Conservation (phyloP, 2,113 vertebrate species). For the Empidonax traillii region DNA sequence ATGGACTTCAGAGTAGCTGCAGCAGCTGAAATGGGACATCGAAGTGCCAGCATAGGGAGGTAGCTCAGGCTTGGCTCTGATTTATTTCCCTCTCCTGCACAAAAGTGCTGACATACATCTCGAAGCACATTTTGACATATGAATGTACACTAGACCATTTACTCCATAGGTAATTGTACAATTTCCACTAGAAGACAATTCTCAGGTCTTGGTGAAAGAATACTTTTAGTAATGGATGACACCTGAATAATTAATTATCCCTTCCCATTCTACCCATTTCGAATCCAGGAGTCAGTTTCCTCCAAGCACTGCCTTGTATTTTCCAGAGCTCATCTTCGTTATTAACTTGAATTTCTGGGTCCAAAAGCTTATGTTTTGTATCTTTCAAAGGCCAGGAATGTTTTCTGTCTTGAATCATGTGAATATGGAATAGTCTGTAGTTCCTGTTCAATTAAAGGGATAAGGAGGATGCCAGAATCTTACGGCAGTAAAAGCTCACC, state of each 20-base stretch:
- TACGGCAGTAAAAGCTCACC: neutral
- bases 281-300: neutral
- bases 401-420: neutral
- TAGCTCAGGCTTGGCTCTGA: neutral
- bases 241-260: conserved; percentile 57
- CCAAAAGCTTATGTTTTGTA: neutral
- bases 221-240: conserved; percentile 42
- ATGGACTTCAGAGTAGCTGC: neutral
- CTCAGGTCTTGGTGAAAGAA: neutral
- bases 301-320: neutral
- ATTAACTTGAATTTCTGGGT: neutral
- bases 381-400: conserved; percentile 1
- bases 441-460: neutral
- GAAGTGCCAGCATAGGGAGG: neutral
- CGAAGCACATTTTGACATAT: conserved; percentile 25
- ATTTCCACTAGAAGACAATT: conserved; percentile 51
- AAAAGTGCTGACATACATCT: conserved; percentile 55
- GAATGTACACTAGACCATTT: conserved; percentile 43
- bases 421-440: neutral
- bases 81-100: conserved; percentile 42
- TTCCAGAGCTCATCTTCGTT: neutral
- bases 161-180: conserved; percentile 53
- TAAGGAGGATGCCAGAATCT: neutral
- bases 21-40: neutral
- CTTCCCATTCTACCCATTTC: neutral